Evolutionary conservation across 2,113 vertebrate genomes (phyloP).

Genomic region (Bubalus kerabau): DNA sequence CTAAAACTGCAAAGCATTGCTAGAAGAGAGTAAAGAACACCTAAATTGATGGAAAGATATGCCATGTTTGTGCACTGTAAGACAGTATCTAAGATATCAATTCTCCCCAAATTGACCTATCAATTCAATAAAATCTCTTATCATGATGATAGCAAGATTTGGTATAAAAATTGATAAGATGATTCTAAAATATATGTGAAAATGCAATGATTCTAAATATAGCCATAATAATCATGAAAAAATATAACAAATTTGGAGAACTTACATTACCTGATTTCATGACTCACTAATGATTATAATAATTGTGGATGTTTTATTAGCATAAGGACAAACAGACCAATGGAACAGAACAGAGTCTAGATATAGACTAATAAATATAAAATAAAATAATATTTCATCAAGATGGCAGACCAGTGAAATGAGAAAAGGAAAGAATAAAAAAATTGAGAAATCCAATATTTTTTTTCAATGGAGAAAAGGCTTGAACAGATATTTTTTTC

Average conservation of each 20-base stretch:
- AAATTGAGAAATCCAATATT: not conserved
- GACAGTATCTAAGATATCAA: not conserved
- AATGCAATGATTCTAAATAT: not conserved
- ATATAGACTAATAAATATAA: not conserved
- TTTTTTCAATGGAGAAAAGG: not conserved
- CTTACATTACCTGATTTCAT: not conserved
- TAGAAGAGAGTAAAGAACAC: not conserved
- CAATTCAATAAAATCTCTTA: not conserved
- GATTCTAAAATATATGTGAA: not conserved
- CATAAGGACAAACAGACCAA: not conserved
- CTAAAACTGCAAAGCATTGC: not conserved
- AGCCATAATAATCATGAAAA: not conserved
- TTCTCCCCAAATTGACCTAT: not conserved
- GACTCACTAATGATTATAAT: not conserved
- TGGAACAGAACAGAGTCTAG: not conserved
- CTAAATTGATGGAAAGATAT: not conserved
- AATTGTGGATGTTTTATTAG: not conserved
- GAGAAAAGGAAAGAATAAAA: not conserved
- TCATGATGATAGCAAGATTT: not conserved
- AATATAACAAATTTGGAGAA: not conserved
- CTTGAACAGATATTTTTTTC: not conserved
- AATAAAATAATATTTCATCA: not conserved
- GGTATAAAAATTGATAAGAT: not conserved
- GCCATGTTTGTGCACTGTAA: not conserved
- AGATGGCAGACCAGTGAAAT: not conserved